Percentiles rank a stretch among this genome's conserved stretches.
Conservation (phyloP, 2,888 invertebrate species). For the Ptilodon capucinus region DNA sequence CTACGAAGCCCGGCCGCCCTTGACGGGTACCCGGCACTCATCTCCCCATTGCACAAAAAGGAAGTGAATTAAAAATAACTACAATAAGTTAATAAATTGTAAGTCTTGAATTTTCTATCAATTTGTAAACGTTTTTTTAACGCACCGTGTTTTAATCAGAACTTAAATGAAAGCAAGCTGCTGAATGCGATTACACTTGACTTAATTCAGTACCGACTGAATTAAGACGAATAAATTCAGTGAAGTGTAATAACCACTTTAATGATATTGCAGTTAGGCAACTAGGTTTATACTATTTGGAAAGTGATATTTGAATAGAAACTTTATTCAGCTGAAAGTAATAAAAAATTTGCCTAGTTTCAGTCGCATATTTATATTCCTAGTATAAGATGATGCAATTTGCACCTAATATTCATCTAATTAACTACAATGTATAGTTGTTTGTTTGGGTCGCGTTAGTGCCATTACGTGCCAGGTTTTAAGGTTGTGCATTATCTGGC, state of each 20-base stretch:
- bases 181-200: too few species aligned
- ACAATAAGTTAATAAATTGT: background rate
- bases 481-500: constrained; percentile 25
- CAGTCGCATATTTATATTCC: background rate
- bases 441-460: constrained; percentile 19
- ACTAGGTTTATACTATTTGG: too few species aligned
- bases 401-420: background rate
- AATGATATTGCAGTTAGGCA: too few species aligned
- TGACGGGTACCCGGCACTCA: constrained; percentile 26
- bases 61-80: constrained; percentile 13
- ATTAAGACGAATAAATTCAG: too few species aligned
- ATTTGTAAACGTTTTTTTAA: too few species aligned
- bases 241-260: too few species aligned
- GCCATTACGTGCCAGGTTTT: constrained; percentile 22
- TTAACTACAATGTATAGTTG: constrained; percentile 12
- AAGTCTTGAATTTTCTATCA: background rate
- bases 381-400: background rate
- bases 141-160: too few species aligned
- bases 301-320: too few species aligned
- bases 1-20: constrained; percentile 25
- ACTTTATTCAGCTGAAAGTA: too few species aligned
- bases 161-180: too few species aligned
- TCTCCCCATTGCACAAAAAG: constrained; percentile 16
- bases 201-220: too few species aligned
- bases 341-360: background rate